Evolutionary conservation across 2,888 invertebrate genomes (phyloP).

Genomic region (Xylota sylvarum): DNA sequence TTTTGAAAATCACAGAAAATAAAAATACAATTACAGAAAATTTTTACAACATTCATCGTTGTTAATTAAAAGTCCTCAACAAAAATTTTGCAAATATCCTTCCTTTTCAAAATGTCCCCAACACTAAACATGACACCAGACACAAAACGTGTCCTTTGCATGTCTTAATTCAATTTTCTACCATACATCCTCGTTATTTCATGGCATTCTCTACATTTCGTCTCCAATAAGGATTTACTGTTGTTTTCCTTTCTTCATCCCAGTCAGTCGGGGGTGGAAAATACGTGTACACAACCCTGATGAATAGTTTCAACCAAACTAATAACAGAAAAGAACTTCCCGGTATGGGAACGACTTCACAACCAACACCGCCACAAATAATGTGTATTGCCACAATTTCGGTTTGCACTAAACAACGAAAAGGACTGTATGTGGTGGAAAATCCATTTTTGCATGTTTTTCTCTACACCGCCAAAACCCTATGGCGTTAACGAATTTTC

Average conservation of each 20-base stretch:
- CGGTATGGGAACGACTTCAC: constrained; percentile 12
- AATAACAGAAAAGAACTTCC: constrained; percentile 60
- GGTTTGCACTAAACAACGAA: constrained; percentile 23
- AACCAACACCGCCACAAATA: constrained; percentile 44
- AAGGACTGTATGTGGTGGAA: constrained; percentile 32
- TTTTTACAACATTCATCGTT: background rate
- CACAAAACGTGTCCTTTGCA: constrained; percentile 24
- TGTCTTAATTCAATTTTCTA: constrained; percentile 32
- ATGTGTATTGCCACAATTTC: constrained; percentile 54
- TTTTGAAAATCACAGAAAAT: background rate
- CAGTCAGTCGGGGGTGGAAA: background rate
- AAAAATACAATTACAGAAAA: background rate
- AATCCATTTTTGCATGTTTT: constrained; percentile 40
- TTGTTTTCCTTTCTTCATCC: background rate
- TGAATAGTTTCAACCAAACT: constrained; percentile 47
- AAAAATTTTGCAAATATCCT: background rate
- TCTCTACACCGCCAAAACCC: constrained; percentile 24
- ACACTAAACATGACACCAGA: background rate
- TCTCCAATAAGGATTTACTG: constrained; percentile 3
- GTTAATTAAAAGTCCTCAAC: background rate
- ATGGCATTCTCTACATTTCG: constrained; percentile 7
- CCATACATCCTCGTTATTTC: background rate
- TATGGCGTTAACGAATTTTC: constrained; percentile 37
- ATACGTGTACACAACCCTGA: constrained; percentile 28
- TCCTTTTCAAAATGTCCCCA: background rate